phyloP scores from a whole-genome alignment of 2,797 vertebrate genomes.

The Clarias platycephalus region DNA sequence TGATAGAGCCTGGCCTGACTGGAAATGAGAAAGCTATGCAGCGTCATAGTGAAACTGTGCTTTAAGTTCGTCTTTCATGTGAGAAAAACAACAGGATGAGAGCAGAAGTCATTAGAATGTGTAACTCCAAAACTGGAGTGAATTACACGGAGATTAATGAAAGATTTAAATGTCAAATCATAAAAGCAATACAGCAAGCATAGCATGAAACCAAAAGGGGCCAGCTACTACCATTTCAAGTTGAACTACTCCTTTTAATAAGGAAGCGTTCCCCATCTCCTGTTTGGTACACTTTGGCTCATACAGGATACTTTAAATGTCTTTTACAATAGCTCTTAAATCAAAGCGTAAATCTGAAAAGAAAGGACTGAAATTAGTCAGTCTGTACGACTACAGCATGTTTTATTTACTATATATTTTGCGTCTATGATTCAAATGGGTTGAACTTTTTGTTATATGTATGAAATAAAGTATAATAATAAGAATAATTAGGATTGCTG shows the following conservation, averaged over 20 bases:
- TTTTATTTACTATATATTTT: background rate
- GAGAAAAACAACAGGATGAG: constrained; percentile 69
- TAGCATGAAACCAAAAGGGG: background rate
- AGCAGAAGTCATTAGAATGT: constrained; percentile 33
- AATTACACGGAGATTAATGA: constrained; percentile 20
- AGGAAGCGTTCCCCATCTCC: background rate
- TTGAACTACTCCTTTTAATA: background rate
- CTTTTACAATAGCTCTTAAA: constrained; percentile 2
- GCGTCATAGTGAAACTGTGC: constrained; percentile 64
- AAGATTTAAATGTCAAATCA: constrained; percentile 15
- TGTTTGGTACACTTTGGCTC: background rate
- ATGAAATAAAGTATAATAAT: background rate
- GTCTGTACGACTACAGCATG: background rate
- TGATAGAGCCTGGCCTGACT: constrained; percentile 57
- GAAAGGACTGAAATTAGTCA: background rate
- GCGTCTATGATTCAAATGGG: background rate
- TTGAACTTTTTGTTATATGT: background rate
- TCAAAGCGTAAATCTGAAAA: background rate
- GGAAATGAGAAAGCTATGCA: constrained; percentile 64
- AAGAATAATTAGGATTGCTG: no score
- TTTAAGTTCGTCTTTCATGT: constrained; percentile 59
- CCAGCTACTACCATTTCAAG: background rate
- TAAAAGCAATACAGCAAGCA: constrained; percentile 4
- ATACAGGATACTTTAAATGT: background rate
- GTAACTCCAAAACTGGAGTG: constrained; percentile 33